A percentile compares a stretch with the other conserved stretches of the same genome.
phyloP scores from a whole-genome alignment of 2,888 invertebrate species.

The Phengaris alcon region DNA sequence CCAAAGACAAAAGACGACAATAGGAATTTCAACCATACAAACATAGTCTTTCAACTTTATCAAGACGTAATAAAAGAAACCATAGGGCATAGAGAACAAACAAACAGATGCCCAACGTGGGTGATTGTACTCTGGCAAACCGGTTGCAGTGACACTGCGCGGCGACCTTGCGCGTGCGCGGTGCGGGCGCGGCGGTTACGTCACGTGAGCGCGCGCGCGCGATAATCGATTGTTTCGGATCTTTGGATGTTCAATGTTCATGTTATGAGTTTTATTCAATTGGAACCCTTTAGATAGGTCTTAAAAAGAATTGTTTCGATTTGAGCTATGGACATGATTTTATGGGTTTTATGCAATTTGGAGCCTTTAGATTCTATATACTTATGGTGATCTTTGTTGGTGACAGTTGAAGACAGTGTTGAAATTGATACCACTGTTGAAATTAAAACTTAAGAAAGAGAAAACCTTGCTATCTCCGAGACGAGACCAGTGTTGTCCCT shows the following conservation, averaged over 20 bases:
- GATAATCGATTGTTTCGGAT: constrained; percentile 32
- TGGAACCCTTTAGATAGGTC: no score
- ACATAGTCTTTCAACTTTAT: neutral
- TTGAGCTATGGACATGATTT: no score
- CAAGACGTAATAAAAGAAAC: neutral
- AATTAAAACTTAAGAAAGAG: neutral
- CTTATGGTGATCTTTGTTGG: no score
- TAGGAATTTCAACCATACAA: neutral
- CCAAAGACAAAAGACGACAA: neutral
- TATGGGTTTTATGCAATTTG: neutral
- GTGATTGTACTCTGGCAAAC: constrained; percentile 40
- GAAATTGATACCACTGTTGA: neutral
- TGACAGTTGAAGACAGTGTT: neutral
- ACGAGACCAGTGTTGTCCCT: no score
- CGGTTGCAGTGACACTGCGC: constrained; percentile 47
- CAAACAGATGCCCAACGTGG: constrained; percentile 11
- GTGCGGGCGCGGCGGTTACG: constrained; percentile 45
- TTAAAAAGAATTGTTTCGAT: no score
- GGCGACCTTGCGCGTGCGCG: constrained; percentile 49
- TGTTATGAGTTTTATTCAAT: constrained; percentile 12
- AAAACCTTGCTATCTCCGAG: no score
- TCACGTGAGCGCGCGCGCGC: constrained; percentile 44
- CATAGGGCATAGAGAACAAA: neutral
- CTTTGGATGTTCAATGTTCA: constrained; percentile 1
- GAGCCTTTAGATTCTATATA: no score